Evolutionary conservation across 2,797 vertebrate species (phyloP), one percentile per base, ranked within the genome.

Genomic region (Gymnocypris eckloni): DNA sequence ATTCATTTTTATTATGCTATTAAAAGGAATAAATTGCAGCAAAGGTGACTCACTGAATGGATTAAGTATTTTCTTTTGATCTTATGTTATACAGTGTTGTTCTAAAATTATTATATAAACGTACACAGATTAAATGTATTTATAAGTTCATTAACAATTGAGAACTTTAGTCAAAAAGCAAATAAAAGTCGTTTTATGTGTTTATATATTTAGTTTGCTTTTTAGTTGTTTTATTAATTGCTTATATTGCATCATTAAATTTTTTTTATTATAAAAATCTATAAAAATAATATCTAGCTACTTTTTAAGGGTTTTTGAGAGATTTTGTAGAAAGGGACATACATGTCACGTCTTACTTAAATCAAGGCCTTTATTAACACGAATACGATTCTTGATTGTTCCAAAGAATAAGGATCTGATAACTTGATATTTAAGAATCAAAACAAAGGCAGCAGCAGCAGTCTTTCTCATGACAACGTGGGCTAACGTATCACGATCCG

Each of bases 391-490:
- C 6, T 28, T 37, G 1, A 61, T 67, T 50, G 3, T 18, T 37
- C 3, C 3, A 15, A 72, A 75, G 10, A 81, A 66, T 16, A 61
- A 37, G 2, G 37, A n/a, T 79, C 41, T 18, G 28, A 16, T 2
- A 48, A 33, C n/a, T 20, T 15, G n/a, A 59, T 45, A 76, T 70
- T 69, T 41, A 18, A 67, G 13, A 28, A 25, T 83, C 11, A 87
- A 39, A 52, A 72, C 79, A 82, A 78, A 50, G 69, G 41, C 73
- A 33, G 37, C 12, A 28, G 16, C 22, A 33, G 33, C 33, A 33
- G 5, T 39, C 1, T 73, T 73, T 86, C 72, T 66, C 82, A 25
- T 87, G 79, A 82, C 79, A 81, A 70, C 52, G 0, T 76, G 82
- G 9, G 11, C 1, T 1, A 22, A 33, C 50, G 78, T 61, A 50